These are phyloP conservation scores for Uria lomvia DNA, from an alignment of 2,113 vertebrate genomes.

Conservation along the genomic window DNA sequence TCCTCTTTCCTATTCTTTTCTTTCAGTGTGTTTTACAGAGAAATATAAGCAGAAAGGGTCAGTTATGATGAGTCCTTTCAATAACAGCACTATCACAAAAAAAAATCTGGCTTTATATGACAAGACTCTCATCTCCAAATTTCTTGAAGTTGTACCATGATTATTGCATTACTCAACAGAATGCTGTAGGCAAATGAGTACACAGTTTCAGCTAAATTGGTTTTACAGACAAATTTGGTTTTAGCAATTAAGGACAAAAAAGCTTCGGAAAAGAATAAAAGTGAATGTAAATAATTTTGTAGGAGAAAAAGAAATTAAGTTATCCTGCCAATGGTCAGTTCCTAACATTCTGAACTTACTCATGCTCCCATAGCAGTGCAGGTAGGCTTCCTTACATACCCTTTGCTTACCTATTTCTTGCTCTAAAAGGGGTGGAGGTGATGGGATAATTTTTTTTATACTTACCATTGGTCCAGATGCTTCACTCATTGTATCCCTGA, in stretches of 20 bases:
- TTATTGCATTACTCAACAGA: neutral
- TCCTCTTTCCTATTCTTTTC: neutral
- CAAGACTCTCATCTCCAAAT: neutral
- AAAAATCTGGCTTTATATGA: neutral
- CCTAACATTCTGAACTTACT: neutral
- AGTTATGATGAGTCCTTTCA: neutral
- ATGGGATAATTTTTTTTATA: neutral
- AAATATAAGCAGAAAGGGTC: neutral
- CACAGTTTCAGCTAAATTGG: neutral
- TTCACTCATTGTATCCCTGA: neutral
- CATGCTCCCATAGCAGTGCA: neutral
- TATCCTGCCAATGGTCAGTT: neutral
- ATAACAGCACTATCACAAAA: neutral
- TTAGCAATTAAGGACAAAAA: neutral
- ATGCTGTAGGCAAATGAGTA: neutral
- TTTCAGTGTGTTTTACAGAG: neutral
- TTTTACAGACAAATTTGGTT: neutral
- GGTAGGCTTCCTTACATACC: neutral
- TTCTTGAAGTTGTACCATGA: neutral
- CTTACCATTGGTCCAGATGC: neutral
- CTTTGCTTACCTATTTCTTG: neutral
- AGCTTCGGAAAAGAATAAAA: neutral
- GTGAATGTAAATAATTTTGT: neutral
- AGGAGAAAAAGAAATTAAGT: neutral
- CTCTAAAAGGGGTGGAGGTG: neutral